Evolutionary conservation across 1,140 invertebrate species (phyloP).

Genomic region (Amyelois transitella): DNA sequence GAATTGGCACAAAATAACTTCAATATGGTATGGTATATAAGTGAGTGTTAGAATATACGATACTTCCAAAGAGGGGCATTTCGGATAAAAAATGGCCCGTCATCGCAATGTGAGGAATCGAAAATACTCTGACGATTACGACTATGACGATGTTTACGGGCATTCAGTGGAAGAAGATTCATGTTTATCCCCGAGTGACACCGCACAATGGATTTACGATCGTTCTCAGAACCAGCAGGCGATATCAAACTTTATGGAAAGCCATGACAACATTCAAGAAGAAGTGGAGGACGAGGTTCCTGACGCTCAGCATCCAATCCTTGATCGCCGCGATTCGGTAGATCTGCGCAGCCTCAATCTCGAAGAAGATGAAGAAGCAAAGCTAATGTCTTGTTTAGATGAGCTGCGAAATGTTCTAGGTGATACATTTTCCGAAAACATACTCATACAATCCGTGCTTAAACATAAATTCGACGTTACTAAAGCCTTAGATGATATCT

Average conservation of each 20-base stretch:
- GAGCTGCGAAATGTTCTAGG: conserved; percentile 87
- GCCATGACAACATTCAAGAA: conserved; percentile 84
- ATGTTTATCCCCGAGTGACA: conserved; percentile 91
- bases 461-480: conserved; percentile 82
- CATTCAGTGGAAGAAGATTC: conserved; percentile 93
- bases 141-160: conserved; percentile 94
- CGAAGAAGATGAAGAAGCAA: conserved; percentile 80
- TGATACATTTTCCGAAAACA: conserved; percentile 81
- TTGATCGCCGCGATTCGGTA: conserved; percentile 54
- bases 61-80: too few relatives aligned
- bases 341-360: conserved; percentile 73
- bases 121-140: conserved; percentile 89
- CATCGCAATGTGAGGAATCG: conserved; percentile 85
- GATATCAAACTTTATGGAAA: conserved; percentile 81
- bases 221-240: conserved; percentile 79
- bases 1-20: conserved; percentile 17
- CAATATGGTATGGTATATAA: conserved; percentile 6
- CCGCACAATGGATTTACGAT: conserved; percentile 90
- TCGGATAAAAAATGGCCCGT: conserved; percentile 79
- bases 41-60: background rate
- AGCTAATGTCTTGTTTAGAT: conserved; percentile 89
- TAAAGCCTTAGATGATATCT: conserved; percentile 82
- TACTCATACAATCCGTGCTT: conserved; percentile 75
- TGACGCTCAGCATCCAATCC: conserved; percentile 35
- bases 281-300: conserved; percentile 76